These are phyloP conservation scores for Steinernema scapterisci DNA, from an alignment of 2,888 invertebrate genomes.

Conservation along the genomic window DNA sequence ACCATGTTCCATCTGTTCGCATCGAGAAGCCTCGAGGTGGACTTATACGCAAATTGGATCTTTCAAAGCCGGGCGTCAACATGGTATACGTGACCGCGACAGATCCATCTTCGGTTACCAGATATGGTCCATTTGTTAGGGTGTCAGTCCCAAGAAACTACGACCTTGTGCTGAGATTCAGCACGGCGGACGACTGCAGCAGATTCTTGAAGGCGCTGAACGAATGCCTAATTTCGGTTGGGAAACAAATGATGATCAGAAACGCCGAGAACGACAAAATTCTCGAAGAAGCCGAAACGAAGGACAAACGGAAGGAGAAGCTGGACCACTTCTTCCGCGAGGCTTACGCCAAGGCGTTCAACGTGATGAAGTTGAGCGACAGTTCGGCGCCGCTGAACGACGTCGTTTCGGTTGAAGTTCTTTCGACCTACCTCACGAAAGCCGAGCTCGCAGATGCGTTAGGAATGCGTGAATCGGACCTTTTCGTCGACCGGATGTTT, in stretches of 20 bases:
- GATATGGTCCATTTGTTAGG: constrained; percentile 77
- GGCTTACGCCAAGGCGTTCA: constrained; percentile 77
- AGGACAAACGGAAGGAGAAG: constrained; percentile 82
- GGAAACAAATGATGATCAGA: constrained; percentile 4
- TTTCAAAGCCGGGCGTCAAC: constrained; percentile 74
- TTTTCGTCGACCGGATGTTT: constrained; percentile 95
- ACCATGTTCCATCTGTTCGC: constrained; percentile 37
- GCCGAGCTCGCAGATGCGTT: constrained; percentile 91
- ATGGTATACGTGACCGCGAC: constrained; percentile 78
- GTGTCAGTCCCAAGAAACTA: constrained; percentile 83
- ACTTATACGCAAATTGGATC: constrained; percentile 81
- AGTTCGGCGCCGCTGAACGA: constrained; percentile 39
- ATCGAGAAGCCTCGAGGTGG: constrained; percentile 77
- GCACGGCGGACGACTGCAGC: constrained; percentile 68
- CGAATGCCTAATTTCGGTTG: constrained; percentile 35
- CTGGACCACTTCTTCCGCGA: constrained; percentile 92
- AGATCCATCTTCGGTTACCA: constrained; percentile 72
- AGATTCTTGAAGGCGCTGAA: constrained; percentile 46
- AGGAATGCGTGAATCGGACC: constrained; percentile 91
- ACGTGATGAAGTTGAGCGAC: constrained; percentile 53
- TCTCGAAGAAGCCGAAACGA: constrained; percentile 75
- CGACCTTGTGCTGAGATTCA: constrained; percentile 86
- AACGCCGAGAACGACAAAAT: constrained; percentile 51
- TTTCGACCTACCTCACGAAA: constrained; percentile 59
- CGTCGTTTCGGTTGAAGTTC: constrained; percentile 46